phyloP scores from a whole-genome alignment of 2,797 vertebrate genomes.

The Delichon dasypus region DNA sequence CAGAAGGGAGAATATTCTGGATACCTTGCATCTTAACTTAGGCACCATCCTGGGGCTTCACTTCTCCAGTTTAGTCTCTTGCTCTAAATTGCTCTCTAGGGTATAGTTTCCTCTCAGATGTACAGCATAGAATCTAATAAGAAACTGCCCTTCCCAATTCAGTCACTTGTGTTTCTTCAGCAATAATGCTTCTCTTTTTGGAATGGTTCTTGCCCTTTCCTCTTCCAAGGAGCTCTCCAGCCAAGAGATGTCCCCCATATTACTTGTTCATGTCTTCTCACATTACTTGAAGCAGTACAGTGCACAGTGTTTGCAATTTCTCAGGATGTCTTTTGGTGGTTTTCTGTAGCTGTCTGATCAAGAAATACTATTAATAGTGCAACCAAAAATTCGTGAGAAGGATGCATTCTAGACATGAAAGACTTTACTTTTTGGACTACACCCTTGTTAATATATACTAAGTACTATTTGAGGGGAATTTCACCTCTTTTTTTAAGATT shows the following conservation, averaged over 20 bases:
- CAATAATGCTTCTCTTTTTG: background rate
- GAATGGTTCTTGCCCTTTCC: background rate
- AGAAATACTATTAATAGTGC: background rate
- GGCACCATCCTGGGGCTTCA: background rate
- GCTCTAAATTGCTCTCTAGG: background rate
- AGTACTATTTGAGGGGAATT: background rate
- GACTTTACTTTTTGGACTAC: background rate
- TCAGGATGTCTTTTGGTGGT: background rate
- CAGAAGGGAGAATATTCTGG: background rate
- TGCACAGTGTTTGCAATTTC: background rate
- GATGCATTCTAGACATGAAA: background rate
- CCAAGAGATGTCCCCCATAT: background rate
- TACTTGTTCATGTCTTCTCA: background rate
- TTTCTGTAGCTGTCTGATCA: background rate
- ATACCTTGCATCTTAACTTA: background rate
- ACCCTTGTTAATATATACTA: background rate
- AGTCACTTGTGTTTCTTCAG: background rate
- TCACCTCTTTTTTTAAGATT: background rate
- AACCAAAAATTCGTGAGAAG: background rate
- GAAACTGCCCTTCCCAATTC: background rate
- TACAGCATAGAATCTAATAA: background rate
- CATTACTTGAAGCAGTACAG: background rate
- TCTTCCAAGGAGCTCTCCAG: background rate
- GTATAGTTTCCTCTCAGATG: background rate
- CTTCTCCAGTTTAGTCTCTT: background rate